phyloP scores from a whole-genome alignment of 37 sponge, comb jelly and placozoan species.

The Chondrilla cf. caribensis region DNA sequence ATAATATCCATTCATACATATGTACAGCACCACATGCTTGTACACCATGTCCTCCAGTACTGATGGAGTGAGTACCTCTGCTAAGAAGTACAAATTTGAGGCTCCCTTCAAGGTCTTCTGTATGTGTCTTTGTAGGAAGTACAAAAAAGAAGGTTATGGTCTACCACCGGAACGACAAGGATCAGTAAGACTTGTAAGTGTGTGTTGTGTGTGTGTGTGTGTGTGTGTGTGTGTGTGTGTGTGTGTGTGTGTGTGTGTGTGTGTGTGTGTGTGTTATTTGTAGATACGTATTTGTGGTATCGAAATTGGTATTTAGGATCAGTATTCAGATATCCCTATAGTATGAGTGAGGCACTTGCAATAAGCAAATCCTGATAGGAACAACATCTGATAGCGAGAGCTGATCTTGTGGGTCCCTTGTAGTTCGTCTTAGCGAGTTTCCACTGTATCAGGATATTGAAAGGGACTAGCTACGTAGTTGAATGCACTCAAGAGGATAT shows the following conservation, averaged over 20 bases:
- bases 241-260: constrained; percentile 19
- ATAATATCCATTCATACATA: too few species aligned
- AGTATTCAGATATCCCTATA: background rate
- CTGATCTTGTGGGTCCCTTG: too few species aligned
- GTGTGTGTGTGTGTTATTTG: background rate
- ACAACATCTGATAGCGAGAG: background rate
- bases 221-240: constrained; percentile 20
- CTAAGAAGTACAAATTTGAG: background rate
- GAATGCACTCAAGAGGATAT: too few species aligned
- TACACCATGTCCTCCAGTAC: too few species aligned
- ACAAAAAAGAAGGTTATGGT: background rate
- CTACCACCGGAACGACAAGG: constrained; percentile 56
- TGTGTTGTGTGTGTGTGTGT: background rate
- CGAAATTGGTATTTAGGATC: too few species aligned
- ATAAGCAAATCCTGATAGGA: background rate
- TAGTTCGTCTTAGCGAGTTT: too few species aligned
- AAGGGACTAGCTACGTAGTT: too few species aligned
- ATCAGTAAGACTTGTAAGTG: constrained; percentile 52
- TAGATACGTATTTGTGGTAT: too few species aligned
- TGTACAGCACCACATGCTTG: too few species aligned
- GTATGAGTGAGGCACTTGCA: background rate
- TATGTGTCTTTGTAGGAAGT: background rate
- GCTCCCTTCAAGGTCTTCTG: too few species aligned
- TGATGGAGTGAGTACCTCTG: background rate
- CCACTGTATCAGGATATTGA: too few species aligned